Evolutionary conservation across 2,888 invertebrate species (phyloP), one percentile per base, ranked within the genome.

Genomic region (Leucoma salicis): DNA sequence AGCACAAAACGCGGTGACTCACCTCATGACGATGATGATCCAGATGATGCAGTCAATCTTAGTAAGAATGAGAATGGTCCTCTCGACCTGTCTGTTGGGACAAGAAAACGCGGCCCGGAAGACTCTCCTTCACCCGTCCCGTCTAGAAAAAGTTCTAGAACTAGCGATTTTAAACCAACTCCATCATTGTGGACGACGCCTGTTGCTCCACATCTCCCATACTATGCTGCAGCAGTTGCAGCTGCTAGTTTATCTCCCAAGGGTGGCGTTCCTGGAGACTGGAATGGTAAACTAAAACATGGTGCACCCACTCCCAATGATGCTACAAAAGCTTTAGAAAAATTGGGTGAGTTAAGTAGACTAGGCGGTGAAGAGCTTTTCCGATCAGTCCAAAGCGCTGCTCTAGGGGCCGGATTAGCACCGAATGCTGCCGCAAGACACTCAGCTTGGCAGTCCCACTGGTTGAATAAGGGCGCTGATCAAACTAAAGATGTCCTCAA

Each of bases 401-500:
- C 90, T 16, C 63, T 90, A 8, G 90, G 91, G 0, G 88, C 90
- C 2, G 89, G 89, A 3, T 58, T 90, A 10, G 87, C 88, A 1
- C 90, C 89, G 2, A 91, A 91, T 24, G 90, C 92, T 1, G 89
- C 92, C 1, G 95, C 95, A 12, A 90, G 96, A 1, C 96, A 96
- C 76, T 96, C 96, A 55, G 97, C 97, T 11, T 97, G 99, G 95
- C 99, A 99, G 72, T 98, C 98, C 1, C 98, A 99, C 76, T 99
- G 99, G 99, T 88, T 99, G 41, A 98, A 96, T 88, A 98, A 97
- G 73, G 97, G 97, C 5, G 97, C 97, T 1, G 97, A 97, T 64
- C 97, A 96, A 68, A 97, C 98, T 12, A 96, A 97, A 81, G 97
- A 98, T 74, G 99, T 99, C 18, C 92, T 99, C 21, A 97, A 98